Evolutionary conservation across 2,888 invertebrate genomes (phyloP).

Genomic region (Rapana venosa): DNA sequence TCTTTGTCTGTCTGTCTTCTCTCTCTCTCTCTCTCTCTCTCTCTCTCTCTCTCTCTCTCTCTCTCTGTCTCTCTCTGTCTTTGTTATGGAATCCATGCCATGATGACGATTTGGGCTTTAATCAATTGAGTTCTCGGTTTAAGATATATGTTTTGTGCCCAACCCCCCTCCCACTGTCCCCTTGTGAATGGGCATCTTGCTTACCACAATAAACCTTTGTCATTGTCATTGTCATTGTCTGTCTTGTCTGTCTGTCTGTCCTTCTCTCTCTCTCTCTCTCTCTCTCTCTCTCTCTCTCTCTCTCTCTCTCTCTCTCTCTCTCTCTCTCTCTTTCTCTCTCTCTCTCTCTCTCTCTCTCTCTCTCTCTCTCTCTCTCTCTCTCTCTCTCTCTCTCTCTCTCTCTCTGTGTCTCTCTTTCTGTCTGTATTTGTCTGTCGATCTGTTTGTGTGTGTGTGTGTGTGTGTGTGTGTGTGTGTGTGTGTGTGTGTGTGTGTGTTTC

Average conservation of each 20-base stretch:
- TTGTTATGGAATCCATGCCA: no score
- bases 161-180: no score
- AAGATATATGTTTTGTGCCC: no score
- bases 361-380: neutral
- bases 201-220: no score
- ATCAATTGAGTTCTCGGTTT: no score
- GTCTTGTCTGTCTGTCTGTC: neutral
- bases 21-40: slow-evolving; percentile 21
- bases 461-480: slow-evolving; percentile 34
- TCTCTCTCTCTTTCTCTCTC: neutral
- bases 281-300: neutral
- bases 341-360: neutral
- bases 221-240: neutral
- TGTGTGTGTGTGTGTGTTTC: slow-evolving; percentile 31
- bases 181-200: no score
- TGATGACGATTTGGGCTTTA: no score
- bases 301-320: no score
- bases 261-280: neutral
- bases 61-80: neutral
- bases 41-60: neutral
- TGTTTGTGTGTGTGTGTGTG: slow-evolving; percentile 22
- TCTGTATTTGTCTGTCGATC: neutral
- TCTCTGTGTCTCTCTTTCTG: neutral
- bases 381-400: neutral
- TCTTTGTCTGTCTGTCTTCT: slow-evolving; percentile 7